Evolutionary conservation across 2,888 invertebrate species (phyloP).

Genomic region (Drosophila vallismaia): DNA sequence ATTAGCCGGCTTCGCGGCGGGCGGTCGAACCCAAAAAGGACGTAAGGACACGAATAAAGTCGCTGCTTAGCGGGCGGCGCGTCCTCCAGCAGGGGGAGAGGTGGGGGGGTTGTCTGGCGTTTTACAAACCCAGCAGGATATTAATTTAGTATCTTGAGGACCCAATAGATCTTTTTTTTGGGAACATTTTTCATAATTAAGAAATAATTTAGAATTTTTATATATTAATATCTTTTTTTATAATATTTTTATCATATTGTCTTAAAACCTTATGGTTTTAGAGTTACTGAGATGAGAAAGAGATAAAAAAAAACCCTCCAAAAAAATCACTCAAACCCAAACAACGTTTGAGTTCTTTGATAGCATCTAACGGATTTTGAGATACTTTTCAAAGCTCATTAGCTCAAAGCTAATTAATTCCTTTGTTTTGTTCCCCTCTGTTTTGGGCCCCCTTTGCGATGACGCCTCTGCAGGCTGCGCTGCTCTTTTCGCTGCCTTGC

Average conservation of each 20-base stretch:
- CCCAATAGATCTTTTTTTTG: no score
- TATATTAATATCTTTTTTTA: no score
- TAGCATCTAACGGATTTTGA: background rate
- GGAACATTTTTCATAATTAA: no score
- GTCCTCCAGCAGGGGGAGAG: slow-evolving; percentile 3
- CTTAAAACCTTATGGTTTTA: no score
- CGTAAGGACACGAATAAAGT: background rate
- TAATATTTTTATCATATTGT: no score
- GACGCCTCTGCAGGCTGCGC: slow-evolving; percentile 11
- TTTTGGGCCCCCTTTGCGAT: slow-evolving; percentile 2
- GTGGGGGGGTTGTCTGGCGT: background rate
- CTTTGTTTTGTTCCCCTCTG: slow-evolving; percentile 28
- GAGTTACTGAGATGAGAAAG: no score
- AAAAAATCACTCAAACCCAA: background rate
- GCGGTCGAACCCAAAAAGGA: slow-evolving; percentile 4
- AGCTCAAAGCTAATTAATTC: background rate
- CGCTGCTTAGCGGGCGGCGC: slow-evolving; percentile 35
- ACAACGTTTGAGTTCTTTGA: no score
- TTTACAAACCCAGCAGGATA: background rate
- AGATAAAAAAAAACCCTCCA: no score
- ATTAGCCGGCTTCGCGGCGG: slow-evolving; percentile 59
- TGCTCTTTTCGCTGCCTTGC: slow-evolving; percentile 38
- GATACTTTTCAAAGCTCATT: background rate
- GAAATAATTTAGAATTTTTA: no score
- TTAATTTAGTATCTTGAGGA: background rate